phyloP scores from a whole-genome alignment of 2,888 invertebrate genomes.

The Pachycephus smyrnensis region DNA sequence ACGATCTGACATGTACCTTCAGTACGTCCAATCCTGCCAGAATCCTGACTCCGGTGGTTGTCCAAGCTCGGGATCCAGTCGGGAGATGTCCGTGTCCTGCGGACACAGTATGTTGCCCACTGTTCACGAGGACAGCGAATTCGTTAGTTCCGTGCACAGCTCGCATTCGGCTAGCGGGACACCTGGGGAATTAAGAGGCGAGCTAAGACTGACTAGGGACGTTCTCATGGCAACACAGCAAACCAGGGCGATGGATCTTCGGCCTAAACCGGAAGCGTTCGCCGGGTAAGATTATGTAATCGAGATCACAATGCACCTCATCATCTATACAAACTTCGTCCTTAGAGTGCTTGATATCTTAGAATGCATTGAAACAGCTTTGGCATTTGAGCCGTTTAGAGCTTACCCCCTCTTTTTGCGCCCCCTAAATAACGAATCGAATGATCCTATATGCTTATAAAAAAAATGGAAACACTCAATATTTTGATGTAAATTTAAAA shows the following conservation, averaged over 20 bases:
- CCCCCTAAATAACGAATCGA: neutral
- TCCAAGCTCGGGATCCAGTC: conserved; percentile 55
- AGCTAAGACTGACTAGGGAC: conserved; percentile 80
- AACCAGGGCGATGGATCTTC: conserved; percentile 72
- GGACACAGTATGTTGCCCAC: conserved; percentile 79
- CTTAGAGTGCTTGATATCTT: neutral
- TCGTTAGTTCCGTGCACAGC: conserved; percentile 61
- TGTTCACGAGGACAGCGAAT: conserved; percentile 87
- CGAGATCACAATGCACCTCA: neutral
- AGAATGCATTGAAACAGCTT: neutral
- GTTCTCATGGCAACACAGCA: conserved; percentile 84
- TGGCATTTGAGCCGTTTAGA: neutral
- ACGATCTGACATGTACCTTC: conserved; percentile 91
- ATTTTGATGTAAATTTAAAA: neutral
- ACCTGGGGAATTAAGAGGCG: conserved; percentile 67
- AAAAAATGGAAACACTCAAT: neutral
- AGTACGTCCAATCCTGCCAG: conserved; percentile 81
- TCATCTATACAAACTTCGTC: neutral
- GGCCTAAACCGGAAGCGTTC: conserved; percentile 77
- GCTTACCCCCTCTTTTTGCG: neutral
- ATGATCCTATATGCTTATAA: neutral
- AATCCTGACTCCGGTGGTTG: conserved; percentile 59
- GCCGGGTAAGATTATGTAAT: conserved; percentile 72
- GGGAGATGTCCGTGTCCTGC: conserved; percentile 68
- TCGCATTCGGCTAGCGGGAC: conserved; percentile 43